Conservation (phyloP, 2,797 vertebrate genomes). For the Gymnoscopelus braueri region DNA sequence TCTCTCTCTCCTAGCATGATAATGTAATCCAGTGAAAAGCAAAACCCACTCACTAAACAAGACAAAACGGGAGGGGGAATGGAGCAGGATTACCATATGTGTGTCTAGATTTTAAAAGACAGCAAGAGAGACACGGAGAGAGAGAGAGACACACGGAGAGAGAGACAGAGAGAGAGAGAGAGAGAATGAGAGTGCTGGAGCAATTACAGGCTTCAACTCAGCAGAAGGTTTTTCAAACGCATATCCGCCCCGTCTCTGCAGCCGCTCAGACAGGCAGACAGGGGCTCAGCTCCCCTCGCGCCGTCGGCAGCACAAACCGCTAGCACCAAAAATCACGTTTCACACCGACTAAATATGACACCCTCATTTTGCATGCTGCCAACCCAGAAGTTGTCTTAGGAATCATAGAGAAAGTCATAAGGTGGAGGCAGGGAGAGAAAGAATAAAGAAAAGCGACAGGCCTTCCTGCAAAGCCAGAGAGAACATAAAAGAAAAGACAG, state of each 20-base stretch:
- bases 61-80: constrained; percentile 42
- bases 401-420: constrained; percentile 19
- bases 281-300: constrained; percentile 30
- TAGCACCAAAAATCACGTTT: constrained; percentile 45
- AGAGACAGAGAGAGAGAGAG: constrained; percentile 49
- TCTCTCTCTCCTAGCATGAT: constrained; percentile 52
- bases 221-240: constrained; percentile 75
- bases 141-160: neutral
- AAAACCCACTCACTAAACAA: constrained; percentile 44
- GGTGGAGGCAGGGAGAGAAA: constrained; percentile 27
- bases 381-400: constrained; percentile 11
- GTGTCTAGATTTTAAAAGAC: constrained; percentile 50
- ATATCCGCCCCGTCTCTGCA: constrained; percentile 79
- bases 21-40: constrained; percentile 56
- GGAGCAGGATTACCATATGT: constrained; percentile 47
- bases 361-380: constrained; percentile 21
- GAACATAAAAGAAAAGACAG: constrained; percentile 7
- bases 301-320: constrained; percentile 47
- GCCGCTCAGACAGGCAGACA: constrained; percentile 59
- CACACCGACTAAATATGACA: constrained; percentile 42
- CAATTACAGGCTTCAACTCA: constrained; percentile 83
- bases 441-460: constrained; percentile 28
- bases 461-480: constrained; percentile 40
- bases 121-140: neutral
- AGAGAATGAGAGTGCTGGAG: constrained; percentile 60